Conservation (phyloP, 2,113 vertebrate genomes). For the Megaleporinus macrocephalus region DNA sequence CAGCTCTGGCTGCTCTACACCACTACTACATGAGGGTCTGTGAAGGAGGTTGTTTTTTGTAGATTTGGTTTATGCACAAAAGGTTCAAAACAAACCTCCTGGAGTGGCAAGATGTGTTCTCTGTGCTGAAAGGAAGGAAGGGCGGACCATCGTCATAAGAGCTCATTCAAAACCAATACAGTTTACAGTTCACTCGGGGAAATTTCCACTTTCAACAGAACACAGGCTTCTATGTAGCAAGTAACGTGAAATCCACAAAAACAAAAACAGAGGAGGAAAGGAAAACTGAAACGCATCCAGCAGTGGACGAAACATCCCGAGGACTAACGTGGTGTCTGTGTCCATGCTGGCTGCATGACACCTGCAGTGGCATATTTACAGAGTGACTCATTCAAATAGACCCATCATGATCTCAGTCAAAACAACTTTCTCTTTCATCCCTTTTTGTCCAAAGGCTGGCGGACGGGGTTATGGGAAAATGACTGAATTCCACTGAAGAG, state of each 20-base stretch:
- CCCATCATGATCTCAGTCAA: neutral
- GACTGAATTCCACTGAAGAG: neutral
- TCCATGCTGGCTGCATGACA: neutral
- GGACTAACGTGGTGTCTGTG: neutral
- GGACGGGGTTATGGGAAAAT: too few species aligned
- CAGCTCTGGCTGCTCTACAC: neutral
- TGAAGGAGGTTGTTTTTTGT: neutral
- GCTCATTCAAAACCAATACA: conserved; percentile 13
- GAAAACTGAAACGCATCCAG: neutral
- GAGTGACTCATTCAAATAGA: neutral
- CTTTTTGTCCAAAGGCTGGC: neutral
- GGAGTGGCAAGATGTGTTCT: conserved; percentile 5
- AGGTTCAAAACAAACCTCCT: conserved; percentile 34
- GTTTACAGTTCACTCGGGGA: conserved; percentile 10
- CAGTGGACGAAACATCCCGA: neutral
- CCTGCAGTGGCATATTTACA: neutral
- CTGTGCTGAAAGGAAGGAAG: conserved; percentile 15
- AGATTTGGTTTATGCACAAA: neutral
- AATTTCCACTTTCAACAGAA: conserved; percentile 1
- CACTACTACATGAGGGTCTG: neutral
- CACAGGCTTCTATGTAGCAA: neutral
- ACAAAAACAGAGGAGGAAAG: neutral
- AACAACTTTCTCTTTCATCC: neutral
- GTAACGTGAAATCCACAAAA: neutral
- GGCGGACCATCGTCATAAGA: conserved; percentile 10